These are phyloP conservation scores for Chaetodon auriga DNA, from an alignment of 2,113 vertebrate species.

Conservation along the genomic window DNA sequence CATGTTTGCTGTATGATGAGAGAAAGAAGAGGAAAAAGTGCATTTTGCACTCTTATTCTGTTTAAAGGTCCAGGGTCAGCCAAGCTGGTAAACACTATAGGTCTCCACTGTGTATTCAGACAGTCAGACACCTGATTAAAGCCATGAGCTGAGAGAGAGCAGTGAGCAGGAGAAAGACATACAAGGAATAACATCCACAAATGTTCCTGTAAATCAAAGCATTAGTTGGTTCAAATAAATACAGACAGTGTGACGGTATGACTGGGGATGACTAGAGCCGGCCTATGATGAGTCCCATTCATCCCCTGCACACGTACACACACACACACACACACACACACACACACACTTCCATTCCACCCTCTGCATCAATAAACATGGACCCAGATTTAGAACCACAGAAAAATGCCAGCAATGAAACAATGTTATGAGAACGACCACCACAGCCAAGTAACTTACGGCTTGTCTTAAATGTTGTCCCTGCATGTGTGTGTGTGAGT, in stretches of 20 bases:
- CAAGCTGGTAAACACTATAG: too few relatives aligned
- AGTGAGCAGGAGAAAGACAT: slow-evolving; percentile 1
- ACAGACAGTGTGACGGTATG: slow-evolving; percentile 41
- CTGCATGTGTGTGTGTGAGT: neutral
- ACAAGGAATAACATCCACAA: slow-evolving; percentile 38
- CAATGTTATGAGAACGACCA: slow-evolving; percentile 74
- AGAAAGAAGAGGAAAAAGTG: too few relatives aligned
- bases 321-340: slow-evolving; percentile 31
- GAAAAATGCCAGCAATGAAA: slow-evolving; percentile 79
- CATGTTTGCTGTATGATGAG: too few relatives aligned
- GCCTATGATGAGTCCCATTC: slow-evolving; percentile 42
- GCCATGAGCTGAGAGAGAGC: slow-evolving; percentile 8
- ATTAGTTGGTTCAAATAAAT: slow-evolving; percentile 64
- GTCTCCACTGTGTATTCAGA: too few relatives aligned
- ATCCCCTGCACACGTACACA: slow-evolving; percentile 39
- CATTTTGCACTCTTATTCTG: too few relatives aligned
- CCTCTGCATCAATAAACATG: slow-evolving; percentile 76
- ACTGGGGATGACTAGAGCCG: slow-evolving; percentile 45
- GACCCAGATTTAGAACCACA: slow-evolving; percentile 75
- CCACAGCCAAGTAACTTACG: slow-evolving; percentile 45
- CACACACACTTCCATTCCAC: slow-evolving; percentile 63
- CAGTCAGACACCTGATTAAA: slow-evolving; percentile 17
- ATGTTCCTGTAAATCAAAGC: slow-evolving; percentile 62
- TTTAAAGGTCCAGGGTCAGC: too few relatives aligned
- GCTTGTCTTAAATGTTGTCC: slow-evolving; percentile 23